Evolutionary conservation across 2,797 vertebrate species (phyloP).

Genomic region (Siniperca undulata): DNA sequence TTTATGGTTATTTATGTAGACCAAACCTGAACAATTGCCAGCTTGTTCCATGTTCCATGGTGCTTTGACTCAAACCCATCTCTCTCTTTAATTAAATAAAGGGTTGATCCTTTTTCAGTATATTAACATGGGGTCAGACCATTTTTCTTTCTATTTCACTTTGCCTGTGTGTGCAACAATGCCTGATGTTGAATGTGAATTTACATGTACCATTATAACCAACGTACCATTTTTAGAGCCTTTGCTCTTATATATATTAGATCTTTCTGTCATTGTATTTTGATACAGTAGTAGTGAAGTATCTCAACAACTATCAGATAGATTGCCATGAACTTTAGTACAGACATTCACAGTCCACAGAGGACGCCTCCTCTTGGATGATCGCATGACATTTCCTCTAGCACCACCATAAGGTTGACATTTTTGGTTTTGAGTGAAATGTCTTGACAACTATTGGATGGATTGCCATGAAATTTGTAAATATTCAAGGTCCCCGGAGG

Average conservation of each 20-base stretch:
- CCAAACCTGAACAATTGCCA: not conserved
- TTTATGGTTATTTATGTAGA: not conserved
- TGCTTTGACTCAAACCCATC: slow-evolving; percentile 1
- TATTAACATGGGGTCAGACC: not conserved
- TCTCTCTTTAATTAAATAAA: not conserved
- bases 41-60: not conserved
- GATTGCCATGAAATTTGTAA: too few species aligned
- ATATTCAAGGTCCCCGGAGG: too few species aligned
- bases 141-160: not conserved
- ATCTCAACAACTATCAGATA: not conserved
- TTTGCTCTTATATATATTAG: not conserved
- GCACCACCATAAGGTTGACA: too few species aligned
- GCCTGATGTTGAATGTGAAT: not conserved
- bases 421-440: too few species aligned
- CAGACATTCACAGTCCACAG: not conserved
- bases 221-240: too few species aligned
- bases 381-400: too few species aligned
- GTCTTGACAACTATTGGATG: too few species aligned
- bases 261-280: too few species aligned
- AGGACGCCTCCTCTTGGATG: not conserved
- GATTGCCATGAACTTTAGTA: not conserved
- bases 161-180: not conserved
- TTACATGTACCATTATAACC: not conserved
- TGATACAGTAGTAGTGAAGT: too few species aligned
- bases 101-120: not conserved